A percentile compares a stretch with the other conserved stretches of the same genome.
phyloP scores from a whole-genome alignment of 1,140 invertebrate species.

The Camponotus floridanus region DNA sequence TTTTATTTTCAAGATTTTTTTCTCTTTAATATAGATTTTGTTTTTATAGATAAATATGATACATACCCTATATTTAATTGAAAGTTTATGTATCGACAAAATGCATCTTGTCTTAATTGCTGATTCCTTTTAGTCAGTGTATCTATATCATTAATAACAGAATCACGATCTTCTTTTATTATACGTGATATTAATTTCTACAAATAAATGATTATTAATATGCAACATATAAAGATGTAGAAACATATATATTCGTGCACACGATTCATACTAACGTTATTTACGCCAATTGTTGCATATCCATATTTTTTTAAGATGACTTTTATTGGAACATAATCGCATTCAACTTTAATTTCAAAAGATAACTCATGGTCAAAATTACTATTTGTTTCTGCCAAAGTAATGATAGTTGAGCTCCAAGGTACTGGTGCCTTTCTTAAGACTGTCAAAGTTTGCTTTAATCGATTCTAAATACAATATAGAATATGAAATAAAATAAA shows the following conservation, averaged over 20 bases:
- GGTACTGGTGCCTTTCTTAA: conserved; percentile 81
- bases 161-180: conserved; percentile 76
- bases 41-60: conserved; percentile 19
- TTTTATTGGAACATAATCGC: conserved; percentile 77
- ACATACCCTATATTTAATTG: conserved; percentile 75
- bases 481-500: conserved; percentile 34
- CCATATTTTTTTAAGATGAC: conserved; percentile 82
- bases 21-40: not conserved
- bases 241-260: not conserved
- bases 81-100: conserved; percentile 74
- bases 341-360: conserved; percentile 76
- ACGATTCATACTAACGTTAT: conserved; percentile 70
- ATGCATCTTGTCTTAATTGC: conserved; percentile 70
- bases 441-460: conserved; percentile 78
- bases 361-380: conserved; percentile 77
- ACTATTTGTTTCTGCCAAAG: conserved; percentile 74
- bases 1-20: conserved; percentile 9
- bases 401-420: conserved; percentile 77
- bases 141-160: conserved; percentile 78
- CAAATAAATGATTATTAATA: conserved; percentile 53
- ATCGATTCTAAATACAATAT: conserved; percentile 70
- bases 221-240: not conserved
- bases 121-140: conserved; percentile 79
- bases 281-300: conserved; percentile 78
- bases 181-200: conserved; percentile 78